Evolutionary conservation across 2,888 invertebrate species (phyloP).

Genomic region (Entomobrya multifasciata): DNA sequence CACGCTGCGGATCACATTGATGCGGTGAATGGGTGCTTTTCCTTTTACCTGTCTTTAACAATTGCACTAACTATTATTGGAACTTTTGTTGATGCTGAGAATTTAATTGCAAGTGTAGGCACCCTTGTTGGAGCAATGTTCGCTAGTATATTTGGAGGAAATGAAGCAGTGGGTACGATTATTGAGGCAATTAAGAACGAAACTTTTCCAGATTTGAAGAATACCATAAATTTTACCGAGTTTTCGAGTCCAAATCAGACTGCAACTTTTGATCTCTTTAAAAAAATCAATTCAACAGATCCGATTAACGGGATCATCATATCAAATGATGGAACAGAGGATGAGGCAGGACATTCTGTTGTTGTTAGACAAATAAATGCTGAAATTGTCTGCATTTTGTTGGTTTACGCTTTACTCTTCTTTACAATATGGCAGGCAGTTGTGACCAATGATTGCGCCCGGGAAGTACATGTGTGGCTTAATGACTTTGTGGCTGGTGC

Average conservation of each 20-base stretch:
- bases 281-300: no score
- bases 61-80: conserved; percentile 38
- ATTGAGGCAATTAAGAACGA: background rate
- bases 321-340: background rate
- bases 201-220: no score
- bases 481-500: conserved; percentile 75
- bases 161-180: background rate
- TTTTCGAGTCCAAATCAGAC: no score
- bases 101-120: background rate
- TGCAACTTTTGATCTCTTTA: no score
- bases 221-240: no score
- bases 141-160: background rate
- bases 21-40: conserved; percentile 63
- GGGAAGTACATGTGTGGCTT: conserved; percentile 75
- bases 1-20: conserved; percentile 71
- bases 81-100: conserved; percentile 28
- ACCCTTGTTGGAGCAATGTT: background rate
- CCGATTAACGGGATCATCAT: no score
- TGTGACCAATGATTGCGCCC: conserved; percentile 70
- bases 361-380: conserved; percentile 64
- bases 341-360: background rate
- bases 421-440: conserved; percentile 76
- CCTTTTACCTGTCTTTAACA: conserved; percentile 68
- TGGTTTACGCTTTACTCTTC: conserved; percentile 56
- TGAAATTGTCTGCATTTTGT: conserved; percentile 55